Conservation (phyloP, 2,797 vertebrate genomes). For the Balearica regulorum region DNA sequence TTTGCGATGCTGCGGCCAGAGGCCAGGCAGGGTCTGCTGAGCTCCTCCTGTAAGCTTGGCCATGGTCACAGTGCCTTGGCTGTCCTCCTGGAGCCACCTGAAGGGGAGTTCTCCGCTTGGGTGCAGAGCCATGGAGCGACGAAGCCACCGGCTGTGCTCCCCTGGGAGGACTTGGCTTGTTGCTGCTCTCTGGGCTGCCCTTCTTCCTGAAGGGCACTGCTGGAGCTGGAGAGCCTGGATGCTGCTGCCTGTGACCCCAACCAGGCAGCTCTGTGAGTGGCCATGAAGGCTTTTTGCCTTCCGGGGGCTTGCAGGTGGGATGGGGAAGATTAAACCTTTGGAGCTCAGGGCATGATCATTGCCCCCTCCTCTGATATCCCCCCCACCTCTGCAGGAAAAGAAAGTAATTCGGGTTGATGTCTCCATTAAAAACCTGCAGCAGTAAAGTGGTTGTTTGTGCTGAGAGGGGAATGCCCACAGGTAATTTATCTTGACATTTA, state of each 20-base stretch:
- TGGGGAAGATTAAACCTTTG: not conserved
- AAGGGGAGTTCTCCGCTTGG: rapidly evolving
- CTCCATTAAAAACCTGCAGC: not conserved
- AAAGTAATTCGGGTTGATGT: not conserved
- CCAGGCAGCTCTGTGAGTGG: rapidly evolving
- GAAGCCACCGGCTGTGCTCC: rapidly evolving
- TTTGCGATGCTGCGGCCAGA: rapidly evolving
- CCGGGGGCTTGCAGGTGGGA: not conserved
- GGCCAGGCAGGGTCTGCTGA: not conserved
- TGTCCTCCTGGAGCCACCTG: not conserved
- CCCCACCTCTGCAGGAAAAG: not conserved
- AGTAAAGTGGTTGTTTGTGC: not conserved
- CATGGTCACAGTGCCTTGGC: rapidly evolving
- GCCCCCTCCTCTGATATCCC: not conserved
- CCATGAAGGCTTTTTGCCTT: not conserved
- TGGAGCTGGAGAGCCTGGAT: not conserved
- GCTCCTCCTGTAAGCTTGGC: not conserved
- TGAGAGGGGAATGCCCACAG: conserved; percentile 33
- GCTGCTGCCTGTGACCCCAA: not conserved
- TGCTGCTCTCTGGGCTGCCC: not conserved
- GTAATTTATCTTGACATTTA: conserved; percentile 52
- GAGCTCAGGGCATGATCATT: not conserved
- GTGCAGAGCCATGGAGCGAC: rapidly evolving
- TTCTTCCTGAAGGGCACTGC: not conserved
- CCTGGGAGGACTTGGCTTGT: not conserved